These are phyloP conservation scores for Alloscopus bannaensis DNA, from an alignment of 2,888 invertebrate species.

Conservation along the genomic window DNA sequence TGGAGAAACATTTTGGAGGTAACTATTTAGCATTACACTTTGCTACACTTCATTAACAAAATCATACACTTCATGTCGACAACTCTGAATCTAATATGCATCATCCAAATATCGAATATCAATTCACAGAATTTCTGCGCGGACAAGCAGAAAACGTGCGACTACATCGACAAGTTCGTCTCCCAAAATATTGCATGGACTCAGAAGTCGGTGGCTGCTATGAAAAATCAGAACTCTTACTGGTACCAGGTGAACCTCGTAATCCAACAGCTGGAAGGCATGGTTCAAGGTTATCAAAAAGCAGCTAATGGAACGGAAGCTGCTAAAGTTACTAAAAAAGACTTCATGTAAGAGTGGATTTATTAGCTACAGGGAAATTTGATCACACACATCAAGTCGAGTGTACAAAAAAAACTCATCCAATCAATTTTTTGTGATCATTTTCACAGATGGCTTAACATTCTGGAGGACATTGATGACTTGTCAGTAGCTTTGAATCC, in stretches of 20 bases:
- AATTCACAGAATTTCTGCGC: conserved; percentile 76
- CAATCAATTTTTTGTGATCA: conserved; percentile 18
- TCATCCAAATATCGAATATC: neutral
- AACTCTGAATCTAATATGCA: neutral
- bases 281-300: conserved; percentile 85
- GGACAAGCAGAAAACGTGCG: conserved; percentile 80
- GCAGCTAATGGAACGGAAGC: conserved; percentile 81
- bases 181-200: conserved; percentile 81
- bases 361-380: neutral
- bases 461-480: conserved; percentile 85
- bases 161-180: conserved; percentile 81
- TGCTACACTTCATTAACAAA: neutral
- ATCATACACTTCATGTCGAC: neutral
- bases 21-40: conserved; percentile 11
- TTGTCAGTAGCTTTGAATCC: conserved; percentile 76
- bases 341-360: conserved; percentile 80
- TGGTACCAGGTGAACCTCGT: conserved; percentile 91
- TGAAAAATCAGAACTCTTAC: conserved; percentile 80
- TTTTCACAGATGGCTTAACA: conserved; percentile 82
- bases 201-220: conserved; percentile 78
- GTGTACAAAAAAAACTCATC: neutral
- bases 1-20: conserved; percentile 84
- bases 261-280: conserved; percentile 86
- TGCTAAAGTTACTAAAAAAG: conserved; percentile 80
- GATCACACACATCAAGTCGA: neutral